A percentile compares a stretch with the other conserved stretches of the same genome.
Evolutionary conservation across 2,888 invertebrate species (phyloP).

Genomic region (Rutpela maculata): DNA sequence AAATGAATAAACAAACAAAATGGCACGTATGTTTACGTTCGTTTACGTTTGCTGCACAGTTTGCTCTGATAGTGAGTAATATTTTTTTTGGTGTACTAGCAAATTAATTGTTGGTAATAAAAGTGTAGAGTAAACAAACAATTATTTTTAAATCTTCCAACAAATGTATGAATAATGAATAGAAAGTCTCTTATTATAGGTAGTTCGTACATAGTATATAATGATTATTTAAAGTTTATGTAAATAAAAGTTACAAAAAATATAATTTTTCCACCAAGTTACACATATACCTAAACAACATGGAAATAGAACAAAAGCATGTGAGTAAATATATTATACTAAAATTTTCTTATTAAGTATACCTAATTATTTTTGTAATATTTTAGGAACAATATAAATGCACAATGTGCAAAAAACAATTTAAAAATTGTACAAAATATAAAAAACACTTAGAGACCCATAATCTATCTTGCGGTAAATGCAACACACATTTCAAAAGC

Average conservation of each 20-base stretch:
- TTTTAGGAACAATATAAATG: constrained; percentile 21
- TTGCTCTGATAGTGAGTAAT: neutral
- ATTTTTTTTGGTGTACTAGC: neutral
- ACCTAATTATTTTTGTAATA: neutral
- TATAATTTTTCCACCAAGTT: too few relatives aligned
- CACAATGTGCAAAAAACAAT: constrained; percentile 42
- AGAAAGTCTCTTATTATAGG: too few relatives aligned
- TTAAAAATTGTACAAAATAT: constrained; percentile 34
- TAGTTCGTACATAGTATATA: neutral
- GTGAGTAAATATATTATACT: neutral
- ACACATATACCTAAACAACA: neutral
- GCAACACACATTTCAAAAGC: constrained; percentile 43
- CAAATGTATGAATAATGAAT: neutral
- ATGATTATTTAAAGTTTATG: neutral
- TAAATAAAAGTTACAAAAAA: too few relatives aligned
- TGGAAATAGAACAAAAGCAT: neutral
- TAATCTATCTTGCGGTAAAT: constrained; percentile 45
- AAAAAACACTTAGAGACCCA: constrained; percentile 48
- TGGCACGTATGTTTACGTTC: neutral
- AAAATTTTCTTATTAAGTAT: neutral
- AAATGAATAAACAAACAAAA: neutral
- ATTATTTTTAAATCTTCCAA: neutral
- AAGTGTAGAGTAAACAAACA: neutral
- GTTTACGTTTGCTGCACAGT: neutral
- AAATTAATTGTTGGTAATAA: neutral